A percentile compares a stretch with the other conserved stretches of the same genome.
These are phyloP conservation scores for Rhabdomys pumilio DNA, from an alignment of 2,797 vertebrate genomes.

Conservation along the genomic window DNA sequence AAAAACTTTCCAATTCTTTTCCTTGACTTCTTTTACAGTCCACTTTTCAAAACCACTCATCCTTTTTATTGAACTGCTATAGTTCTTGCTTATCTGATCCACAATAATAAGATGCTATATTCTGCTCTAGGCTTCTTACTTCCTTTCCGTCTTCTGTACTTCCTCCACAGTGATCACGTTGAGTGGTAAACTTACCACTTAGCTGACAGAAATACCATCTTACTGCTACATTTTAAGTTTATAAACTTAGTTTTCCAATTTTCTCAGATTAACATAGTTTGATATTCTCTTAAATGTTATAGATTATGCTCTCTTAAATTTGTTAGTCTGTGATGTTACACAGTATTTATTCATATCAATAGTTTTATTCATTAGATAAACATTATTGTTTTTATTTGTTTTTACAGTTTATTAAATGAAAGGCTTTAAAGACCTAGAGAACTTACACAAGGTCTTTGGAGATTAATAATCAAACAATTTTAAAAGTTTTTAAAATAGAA, in stretches of 20 bases:
- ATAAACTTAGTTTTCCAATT: background rate
- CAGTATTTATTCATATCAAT: background rate
- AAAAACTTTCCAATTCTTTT: background rate
- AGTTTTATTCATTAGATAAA: background rate
- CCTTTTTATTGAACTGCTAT: background rate
- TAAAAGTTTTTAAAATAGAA: background rate
- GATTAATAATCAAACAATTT: background rate
- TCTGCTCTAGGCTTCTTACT: background rate
- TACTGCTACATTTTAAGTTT: background rate
- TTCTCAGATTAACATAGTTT: background rate
- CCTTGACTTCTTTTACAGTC: background rate
- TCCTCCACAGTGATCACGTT: background rate
- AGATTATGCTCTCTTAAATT: background rate
- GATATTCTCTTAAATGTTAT: background rate
- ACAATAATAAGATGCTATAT: fast-evolving
- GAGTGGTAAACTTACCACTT: background rate
- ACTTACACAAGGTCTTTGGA: background rate
- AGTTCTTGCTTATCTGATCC: background rate
- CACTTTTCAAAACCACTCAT: background rate
- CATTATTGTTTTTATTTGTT: background rate
- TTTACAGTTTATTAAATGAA: background rate
- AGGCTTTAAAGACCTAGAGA: background rate
- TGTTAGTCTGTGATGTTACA: background rate
- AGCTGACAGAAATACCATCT: background rate
- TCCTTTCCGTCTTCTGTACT: background rate